Evolutionary conservation across 2,797 vertebrate genomes (phyloP).

Genomic region (Enteromius unitaeniatus): DNA sequence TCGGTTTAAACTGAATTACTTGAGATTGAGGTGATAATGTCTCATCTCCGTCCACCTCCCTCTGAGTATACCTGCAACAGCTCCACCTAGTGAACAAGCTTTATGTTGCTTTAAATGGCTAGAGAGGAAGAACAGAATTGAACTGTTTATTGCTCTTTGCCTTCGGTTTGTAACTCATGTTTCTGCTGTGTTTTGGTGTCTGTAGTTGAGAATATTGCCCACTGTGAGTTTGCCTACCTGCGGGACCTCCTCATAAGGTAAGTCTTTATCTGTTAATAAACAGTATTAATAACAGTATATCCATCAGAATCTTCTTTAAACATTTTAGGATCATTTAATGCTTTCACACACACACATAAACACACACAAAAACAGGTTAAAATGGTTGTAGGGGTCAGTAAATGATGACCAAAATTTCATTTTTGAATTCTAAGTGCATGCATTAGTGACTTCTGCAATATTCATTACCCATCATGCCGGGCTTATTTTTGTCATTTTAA

Average conservation of each 20-base stretch:
- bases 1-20: conserved; percentile 58
- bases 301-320: not conserved
- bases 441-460: not conserved
- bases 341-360: no score
- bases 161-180: not conserved
- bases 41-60: not conserved
- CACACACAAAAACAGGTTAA: no score
- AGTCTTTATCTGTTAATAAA: conserved; percentile 53
- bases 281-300: no score
- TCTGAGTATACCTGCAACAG: not conserved
- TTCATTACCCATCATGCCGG: not conserved
- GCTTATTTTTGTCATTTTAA: not conserved
- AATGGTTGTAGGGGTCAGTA: not conserved
- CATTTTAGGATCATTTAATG: no score
- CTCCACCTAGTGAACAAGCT: conserved; percentile 25
- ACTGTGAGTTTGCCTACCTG: conserved; percentile 98
- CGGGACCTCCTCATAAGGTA: conserved; percentile 98
- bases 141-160: conserved; percentile 1
- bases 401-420: not conserved
- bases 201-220: conserved; percentile 94
- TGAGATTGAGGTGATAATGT: conserved; percentile 32
- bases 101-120: not conserved
- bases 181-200: conserved; percentile 62
- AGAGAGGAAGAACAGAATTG: not conserved
- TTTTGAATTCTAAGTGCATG: not conserved